These are phyloP conservation scores for Rhodeus uyekii DNA, from an alignment of 2,797 vertebrate species.

Conservation along the genomic window DNA sequence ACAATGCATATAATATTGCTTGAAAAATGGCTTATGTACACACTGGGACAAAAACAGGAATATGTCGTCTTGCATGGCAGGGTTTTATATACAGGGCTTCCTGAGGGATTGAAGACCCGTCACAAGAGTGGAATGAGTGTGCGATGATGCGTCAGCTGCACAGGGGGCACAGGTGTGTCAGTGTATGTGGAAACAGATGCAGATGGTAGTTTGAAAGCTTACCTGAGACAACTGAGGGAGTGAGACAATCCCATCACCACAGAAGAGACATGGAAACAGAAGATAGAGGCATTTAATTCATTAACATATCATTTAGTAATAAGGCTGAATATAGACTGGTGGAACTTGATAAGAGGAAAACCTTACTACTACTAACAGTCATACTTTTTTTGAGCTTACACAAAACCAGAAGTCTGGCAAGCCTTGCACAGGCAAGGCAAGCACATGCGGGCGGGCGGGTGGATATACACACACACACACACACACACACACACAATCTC, in stretches of 20 bases:
- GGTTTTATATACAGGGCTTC: slow-evolving; percentile 5
- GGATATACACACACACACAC: too few relatives aligned
- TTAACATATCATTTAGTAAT: not conserved
- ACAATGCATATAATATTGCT: too few relatives aligned
- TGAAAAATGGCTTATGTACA: not conserved
- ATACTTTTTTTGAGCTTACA: not conserved
- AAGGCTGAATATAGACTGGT: not conserved
- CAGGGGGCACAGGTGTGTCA: slow-evolving; percentile 17
- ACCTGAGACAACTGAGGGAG: slow-evolving; percentile 53
- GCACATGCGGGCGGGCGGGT: too few relatives aligned
- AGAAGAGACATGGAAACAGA: slow-evolving; percentile 1
- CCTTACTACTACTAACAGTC: not conserved
- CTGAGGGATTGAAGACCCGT: not conserved
- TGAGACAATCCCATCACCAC: not conserved
- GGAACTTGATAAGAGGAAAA: not conserved
- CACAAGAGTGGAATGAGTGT: not conserved
- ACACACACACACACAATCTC: too few relatives aligned
- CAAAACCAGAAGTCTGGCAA: not conserved
- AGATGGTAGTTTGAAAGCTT: slow-evolving; percentile 6
- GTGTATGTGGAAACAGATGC: not conserved
- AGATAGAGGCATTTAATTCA: not conserved
- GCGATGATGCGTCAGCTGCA: not conserved
- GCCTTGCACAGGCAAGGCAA: not conserved
- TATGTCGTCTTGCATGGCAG: not conserved
- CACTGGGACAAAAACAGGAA: slow-evolving; percentile 45